A percentile compares a stretch with the other conserved stretches of the same genome.
These are phyloP conservation scores for Amphibalanus amphitrite DNA, from an alignment of 1,140 invertebrate genomes.

Conservation along the genomic window DNA sequence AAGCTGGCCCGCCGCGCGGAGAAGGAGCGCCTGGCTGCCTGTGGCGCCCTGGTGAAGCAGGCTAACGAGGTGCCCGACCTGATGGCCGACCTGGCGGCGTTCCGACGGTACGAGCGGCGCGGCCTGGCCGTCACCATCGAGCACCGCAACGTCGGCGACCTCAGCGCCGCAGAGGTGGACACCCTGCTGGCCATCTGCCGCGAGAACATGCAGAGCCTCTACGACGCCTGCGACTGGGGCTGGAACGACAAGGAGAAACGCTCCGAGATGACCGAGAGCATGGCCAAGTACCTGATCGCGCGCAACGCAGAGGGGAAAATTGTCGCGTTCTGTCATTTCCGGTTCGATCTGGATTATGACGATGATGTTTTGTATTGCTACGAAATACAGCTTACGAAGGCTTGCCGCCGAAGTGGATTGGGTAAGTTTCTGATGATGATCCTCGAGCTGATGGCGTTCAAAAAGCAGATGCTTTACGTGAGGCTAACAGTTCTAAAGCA, in stretches of 20 bases:
- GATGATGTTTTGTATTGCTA: constrained; percentile 66
- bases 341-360: constrained; percentile 62
- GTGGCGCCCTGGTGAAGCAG: background rate
- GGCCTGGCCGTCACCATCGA: constrained; percentile 25
- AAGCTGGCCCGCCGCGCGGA: background rate
- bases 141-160: constrained; percentile 27
- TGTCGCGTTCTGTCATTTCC: constrained; percentile 54
- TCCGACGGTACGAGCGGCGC: constrained; percentile 24
- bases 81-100: constrained; percentile 20
- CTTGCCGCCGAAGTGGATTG: constrained; percentile 46
- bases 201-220: constrained; percentile 42
- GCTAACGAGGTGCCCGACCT: constrained; percentile 16
- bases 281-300: constrained; percentile 44
- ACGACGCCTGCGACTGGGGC: constrained; percentile 48
- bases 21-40: background rate
- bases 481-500: constrained; percentile 63
- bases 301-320: constrained; percentile 28
- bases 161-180: constrained; percentile 28
- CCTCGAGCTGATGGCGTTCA: constrained; percentile 52
- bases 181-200: constrained; percentile 46
- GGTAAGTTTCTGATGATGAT: constrained; percentile 62
- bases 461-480: constrained; percentile 53
- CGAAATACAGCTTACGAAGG: constrained; percentile 56
- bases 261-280: constrained; percentile 42
- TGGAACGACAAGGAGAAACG: constrained; percentile 44